Base-by-base conservation (phyloP, 2,797 vertebrate species). In the Sternotherus odoratus region DNA sequence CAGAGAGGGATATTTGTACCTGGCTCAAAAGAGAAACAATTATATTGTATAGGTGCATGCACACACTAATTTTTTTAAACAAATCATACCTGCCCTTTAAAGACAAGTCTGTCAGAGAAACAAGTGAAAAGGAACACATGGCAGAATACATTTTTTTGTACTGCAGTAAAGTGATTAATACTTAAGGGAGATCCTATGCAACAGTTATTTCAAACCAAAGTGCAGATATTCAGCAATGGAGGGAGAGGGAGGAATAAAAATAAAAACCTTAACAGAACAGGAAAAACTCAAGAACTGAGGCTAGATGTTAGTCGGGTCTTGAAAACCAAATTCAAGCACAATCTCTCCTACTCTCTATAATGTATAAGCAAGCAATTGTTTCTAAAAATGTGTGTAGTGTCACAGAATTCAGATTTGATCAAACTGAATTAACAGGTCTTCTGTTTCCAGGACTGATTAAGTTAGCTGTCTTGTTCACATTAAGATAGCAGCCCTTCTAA, bases 11-110 rank as follows among this genome's bases (percentile, higher is more conserved):
- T 19, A 96, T 24, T 69, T 86, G 79, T 81, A 94, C 66, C 94
- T 95, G 87, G 77, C 85, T 95, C 83, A 86, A 90, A 94, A 94
- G 80, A 84, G 33, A 80, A 83, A 79, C 17, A 91, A 72, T 93
- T 81, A 79, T 23, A 51, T 53, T 13, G 24, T 80, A 43, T 26
- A 54, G 15, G 33, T 24, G 5, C 5, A 50, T 57, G 36, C 94
- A 57, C 82, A 79, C 2, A 49, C 10, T 49, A 75, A 5, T 1
- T 77, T 81, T 83, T 83, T 77, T 12, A 39, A 39, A 39, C 10
- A 69, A 72, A 91, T 87, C 19, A 85, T 24, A 86, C 53, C 33
- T 49, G 23, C 50, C 81, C 26, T 86, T 48, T 90, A 77, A 79
- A 48, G 50, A 54, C 23, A 63, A 2, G 0, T 8, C 54, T 85